These are phyloP conservation scores for Naja naja DNA, from an alignment of 2,113 vertebrate genomes.

Conservation along the genomic window DNA sequence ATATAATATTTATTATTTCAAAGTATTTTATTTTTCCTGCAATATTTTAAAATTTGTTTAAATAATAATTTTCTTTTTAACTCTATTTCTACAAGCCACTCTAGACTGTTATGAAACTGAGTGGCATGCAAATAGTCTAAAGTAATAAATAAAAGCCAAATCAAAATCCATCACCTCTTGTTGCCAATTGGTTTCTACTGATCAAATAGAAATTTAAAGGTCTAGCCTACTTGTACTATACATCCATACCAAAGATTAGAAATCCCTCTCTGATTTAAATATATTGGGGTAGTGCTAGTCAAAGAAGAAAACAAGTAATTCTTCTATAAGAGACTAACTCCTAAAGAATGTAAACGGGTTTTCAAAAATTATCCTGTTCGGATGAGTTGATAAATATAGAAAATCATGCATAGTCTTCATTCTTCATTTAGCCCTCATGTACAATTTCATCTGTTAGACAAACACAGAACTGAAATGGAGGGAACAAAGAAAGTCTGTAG, in stretches of 20 bases:
- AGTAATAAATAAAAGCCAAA: background rate
- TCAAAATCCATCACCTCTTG: background rate
- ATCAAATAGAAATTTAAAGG: background rate
- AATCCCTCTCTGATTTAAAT: background rate
- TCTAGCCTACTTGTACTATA: background rate
- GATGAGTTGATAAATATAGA: background rate
- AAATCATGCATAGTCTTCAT: background rate
- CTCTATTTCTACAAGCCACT: background rate
- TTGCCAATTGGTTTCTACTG: background rate
- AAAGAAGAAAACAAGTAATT: background rate
- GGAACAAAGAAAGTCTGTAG: background rate
- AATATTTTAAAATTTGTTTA: background rate
- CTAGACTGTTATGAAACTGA: background rate
- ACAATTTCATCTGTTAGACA: background rate
- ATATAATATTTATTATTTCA: background rate
- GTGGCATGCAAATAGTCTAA: background rate
- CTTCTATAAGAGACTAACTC: background rate
- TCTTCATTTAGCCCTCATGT: background rate
- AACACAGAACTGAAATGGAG: background rate
- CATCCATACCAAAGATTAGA: background rate
- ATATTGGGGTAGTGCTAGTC: background rate
- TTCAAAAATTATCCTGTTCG: background rate
- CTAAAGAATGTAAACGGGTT: background rate
- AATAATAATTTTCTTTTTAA: background rate
- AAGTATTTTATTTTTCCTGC: background rate